Conservation (phyloP, 2,888 invertebrate genomes). For the Antheraea yamamai region DNA sequence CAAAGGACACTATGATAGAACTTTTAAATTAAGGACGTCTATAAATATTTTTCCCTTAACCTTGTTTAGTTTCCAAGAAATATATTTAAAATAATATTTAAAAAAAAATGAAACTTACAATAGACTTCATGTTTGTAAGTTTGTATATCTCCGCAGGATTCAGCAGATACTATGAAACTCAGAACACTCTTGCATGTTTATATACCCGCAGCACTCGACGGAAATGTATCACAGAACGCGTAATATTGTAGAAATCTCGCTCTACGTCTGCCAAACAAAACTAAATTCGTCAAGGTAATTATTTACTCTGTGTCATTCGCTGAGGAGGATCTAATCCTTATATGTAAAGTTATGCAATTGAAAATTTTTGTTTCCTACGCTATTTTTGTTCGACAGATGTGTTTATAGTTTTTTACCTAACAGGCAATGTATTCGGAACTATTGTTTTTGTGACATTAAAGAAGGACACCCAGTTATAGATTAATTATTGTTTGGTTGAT, state of each 20-base stretch:
- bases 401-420: background rate
- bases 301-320: background rate
- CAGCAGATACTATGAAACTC: slow-evolving; percentile 34
- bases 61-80: background rate
- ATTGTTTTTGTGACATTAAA: background rate
- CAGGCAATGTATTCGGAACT: background rate
- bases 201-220: slow-evolving; percentile 42
- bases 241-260: slow-evolving; percentile 27
- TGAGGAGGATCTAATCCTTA: background rate
- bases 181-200: slow-evolving; percentile 41
- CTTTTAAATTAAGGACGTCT: background rate
- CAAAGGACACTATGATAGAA: too few species aligned
- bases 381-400: background rate
- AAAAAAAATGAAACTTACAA: slow-evolving; percentile 47
- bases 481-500: background rate
- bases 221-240: slow-evolving; percentile 29
- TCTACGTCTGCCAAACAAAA: slow-evolving; percentile 14
- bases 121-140: slow-evolving; percentile 52
- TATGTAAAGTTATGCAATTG: slow-evolving; percentile 15
- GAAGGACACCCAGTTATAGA: background rate
- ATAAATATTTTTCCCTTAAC: background rate
- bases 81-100: background rate
- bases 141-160: slow-evolving; percentile 29
- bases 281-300: background rate
- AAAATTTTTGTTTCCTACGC: background rate